Conservation (phyloP, 2,113 vertebrate species). For the Pituophis catenifer region DNA sequence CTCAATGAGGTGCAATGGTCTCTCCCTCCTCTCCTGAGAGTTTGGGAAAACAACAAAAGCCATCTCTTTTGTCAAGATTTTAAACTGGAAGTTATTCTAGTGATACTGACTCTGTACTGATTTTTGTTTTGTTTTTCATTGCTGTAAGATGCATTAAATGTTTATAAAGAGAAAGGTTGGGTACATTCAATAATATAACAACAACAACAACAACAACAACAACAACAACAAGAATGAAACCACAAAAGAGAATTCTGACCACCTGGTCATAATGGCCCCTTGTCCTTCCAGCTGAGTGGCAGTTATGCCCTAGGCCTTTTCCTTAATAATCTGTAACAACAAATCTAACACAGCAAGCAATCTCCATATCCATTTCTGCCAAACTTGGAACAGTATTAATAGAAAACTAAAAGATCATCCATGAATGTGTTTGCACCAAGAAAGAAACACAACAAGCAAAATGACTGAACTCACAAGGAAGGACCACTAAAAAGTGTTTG, state of each 20-base stretch:
- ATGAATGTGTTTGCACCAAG: not conserved
- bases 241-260: not conserved
- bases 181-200: not conserved
- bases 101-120: not conserved
- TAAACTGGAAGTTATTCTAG: not conserved
- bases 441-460: not conserved
- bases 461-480: not conserved
- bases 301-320: not conserved
- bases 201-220: no score
- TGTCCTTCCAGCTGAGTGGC: not conserved
- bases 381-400: not conserved
- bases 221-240: not conserved
- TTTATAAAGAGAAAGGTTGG: not conserved
- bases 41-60: no score
- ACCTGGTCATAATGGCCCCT: not conserved
- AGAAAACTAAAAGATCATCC: not conserved
- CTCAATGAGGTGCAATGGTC: no score
- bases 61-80: not conserved
- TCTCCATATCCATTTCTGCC: not conserved
- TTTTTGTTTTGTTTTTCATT: not conserved
- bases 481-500: not conserved
- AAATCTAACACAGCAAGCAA: not conserved
- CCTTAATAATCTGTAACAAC: not conserved
- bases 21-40: no score
- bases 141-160: not conserved